Conservation (phyloP, 2,888 invertebrate genomes). For the Heteromurus nitidus region DNA sequence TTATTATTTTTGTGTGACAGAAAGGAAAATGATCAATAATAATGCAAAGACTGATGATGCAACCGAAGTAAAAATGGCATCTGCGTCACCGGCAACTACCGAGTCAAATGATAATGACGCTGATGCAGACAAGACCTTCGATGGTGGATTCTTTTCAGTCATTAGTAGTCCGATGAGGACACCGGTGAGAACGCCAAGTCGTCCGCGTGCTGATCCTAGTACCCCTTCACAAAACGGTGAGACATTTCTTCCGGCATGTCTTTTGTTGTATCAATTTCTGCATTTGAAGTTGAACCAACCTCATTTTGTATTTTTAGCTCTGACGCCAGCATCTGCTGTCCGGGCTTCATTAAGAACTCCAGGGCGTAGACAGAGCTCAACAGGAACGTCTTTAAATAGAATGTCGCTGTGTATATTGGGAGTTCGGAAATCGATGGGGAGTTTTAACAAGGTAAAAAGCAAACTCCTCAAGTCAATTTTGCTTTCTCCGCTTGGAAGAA, state of each 20-base stretch:
- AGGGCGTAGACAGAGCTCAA: constrained; percentile 32
- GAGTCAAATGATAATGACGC: not conserved
- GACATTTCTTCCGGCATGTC: too few species aligned
- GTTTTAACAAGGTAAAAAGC: constrained; percentile 54
- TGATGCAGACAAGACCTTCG: constrained; percentile 50
- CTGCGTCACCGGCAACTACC: not conserved
- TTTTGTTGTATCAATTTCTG: too few species aligned
- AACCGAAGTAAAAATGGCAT: too few species aligned
- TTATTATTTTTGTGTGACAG: constrained; percentile 6
- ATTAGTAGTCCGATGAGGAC: constrained; percentile 51
- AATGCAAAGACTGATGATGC: not conserved
- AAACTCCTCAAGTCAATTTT: not conserved
- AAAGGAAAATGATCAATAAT: constrained; percentile 9
- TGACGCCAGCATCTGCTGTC: constrained; percentile 1
- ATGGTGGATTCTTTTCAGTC: constrained; percentile 67
- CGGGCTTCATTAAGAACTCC: not conserved
- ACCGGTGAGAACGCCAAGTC: not conserved
- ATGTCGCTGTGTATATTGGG: constrained; percentile 47
- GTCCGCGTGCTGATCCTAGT: too few species aligned
- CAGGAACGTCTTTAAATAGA: constrained; percentile 12
- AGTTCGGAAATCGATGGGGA: constrained; percentile 65
- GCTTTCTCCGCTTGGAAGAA: not conserved
- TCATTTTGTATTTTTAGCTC: too few species aligned
- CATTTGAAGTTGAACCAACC: too few species aligned
- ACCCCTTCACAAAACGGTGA: too few species aligned